A percentile compares a stretch with the other conserved stretches of the same genome.
Conservation (phyloP, 2,113 vertebrate species). For the Saguinus midas region DNA sequence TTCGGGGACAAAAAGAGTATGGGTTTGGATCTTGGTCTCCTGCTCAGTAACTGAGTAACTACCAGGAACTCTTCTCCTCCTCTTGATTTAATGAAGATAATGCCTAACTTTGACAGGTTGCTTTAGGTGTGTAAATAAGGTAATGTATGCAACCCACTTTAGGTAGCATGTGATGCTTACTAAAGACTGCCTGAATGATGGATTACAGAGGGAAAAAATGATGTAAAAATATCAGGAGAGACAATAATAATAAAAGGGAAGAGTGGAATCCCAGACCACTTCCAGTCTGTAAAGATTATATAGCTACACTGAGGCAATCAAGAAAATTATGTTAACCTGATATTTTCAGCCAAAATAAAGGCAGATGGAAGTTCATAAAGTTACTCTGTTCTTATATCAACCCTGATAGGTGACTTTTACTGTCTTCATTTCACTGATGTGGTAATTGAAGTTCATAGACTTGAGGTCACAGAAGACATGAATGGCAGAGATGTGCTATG, state of each 20-base stretch:
- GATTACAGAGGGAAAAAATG: neutral
- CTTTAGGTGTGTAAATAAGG: neutral
- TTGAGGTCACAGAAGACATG: neutral
- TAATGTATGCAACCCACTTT: neutral
- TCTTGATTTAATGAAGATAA: neutral
- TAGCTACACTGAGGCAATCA: neutral
- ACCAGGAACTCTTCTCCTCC: neutral
- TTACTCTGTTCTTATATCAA: neutral
- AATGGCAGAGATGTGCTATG: neutral
- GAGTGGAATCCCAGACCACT: neutral
- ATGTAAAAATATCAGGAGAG: neutral
- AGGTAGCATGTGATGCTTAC: neutral
- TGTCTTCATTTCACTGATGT: neutral
- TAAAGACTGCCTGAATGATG: neutral
- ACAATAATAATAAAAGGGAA: neutral
- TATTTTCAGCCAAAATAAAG: neutral
- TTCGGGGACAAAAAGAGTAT: neutral
- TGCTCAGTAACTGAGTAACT: neutral
- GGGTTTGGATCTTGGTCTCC: neutral
- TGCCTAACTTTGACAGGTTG: neutral
- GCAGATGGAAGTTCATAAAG: neutral
- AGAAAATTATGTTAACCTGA: neutral
- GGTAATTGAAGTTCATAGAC: neutral
- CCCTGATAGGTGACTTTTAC: neutral
- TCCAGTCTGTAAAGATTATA: neutral